These are phyloP conservation scores for Ganaspis sp. DNA, from an alignment of 1,140 invertebrate species.

Conservation along the genomic window DNA sequence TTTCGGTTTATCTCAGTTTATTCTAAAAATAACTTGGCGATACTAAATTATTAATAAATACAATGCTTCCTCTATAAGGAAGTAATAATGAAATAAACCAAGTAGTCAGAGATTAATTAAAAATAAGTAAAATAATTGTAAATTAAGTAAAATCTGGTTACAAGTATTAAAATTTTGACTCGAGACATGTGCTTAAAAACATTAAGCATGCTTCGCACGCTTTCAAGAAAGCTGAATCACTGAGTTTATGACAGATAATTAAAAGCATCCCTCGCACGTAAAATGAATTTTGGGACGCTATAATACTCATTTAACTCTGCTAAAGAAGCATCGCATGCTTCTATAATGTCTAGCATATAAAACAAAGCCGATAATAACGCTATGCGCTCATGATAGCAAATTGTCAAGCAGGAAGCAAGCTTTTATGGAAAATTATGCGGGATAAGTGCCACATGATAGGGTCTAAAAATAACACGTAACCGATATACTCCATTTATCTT, in stretches of 20 bases:
- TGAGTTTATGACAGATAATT: background rate
- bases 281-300: background rate
- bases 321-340: constrained; percentile 15
- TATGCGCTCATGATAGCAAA: background rate
- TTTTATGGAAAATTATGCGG: constrained; percentile 22
- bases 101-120: too few species aligned
- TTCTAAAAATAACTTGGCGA: too few species aligned
- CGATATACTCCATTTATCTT: constrained; percentile 23
- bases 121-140: too few species aligned
- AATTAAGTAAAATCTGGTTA: too few species aligned
- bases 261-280: constrained; percentile 13
- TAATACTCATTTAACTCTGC: constrained; percentile 1
- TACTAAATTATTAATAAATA: too few species aligned
- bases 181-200: too few species aligned
- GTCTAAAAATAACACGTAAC: background rate
- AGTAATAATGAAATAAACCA: too few species aligned
- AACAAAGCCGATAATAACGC: constrained; percentile 27
- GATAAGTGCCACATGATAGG: constrained; percentile 13
- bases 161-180: too few species aligned
- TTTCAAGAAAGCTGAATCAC: background rate
- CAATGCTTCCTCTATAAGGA: too few species aligned
- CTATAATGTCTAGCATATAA: constrained; percentile 12
- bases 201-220: too few species aligned
- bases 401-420: constrained; percentile 24
- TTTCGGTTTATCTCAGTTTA: too few species aligned